phyloP scores from a whole-genome alignment of 2,888 invertebrate species.

The Invenusta paracnida region DNA sequence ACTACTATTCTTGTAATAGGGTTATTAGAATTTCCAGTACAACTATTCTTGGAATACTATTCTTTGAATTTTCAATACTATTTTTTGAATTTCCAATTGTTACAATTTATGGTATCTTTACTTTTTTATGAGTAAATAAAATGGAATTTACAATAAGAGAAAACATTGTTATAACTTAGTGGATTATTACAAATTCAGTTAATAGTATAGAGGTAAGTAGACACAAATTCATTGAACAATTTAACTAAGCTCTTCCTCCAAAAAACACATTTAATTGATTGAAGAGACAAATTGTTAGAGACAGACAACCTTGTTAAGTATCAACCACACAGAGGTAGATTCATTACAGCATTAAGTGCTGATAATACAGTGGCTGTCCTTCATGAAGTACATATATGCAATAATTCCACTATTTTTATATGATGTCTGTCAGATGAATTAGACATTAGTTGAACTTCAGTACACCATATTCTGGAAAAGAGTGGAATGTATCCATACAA shows the following conservation, averaged over 20 bases:
- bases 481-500: slow-evolving; percentile 12
- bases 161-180: not conserved
- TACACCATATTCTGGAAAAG: slow-evolving; percentile 7
- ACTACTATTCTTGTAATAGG: too few species aligned
- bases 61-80: not conserved
- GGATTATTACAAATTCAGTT: slow-evolving; percentile 4
- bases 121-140: not conserved
- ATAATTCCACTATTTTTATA: not conserved
- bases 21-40: not conserved
- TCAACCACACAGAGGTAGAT: not conserved
- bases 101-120: slow-evolving; percentile 15
- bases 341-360: not conserved
- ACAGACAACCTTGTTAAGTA: not conserved
- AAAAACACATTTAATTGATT: not conserved
- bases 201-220: slow-evolving; percentile 17
- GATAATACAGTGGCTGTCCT: slow-evolving; percentile 19
- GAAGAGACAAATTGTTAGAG: slow-evolving; percentile 13
- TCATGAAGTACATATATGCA: slow-evolving; percentile 10
- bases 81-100: not conserved
- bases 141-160: slow-evolving; percentile 26
- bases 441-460: slow-evolving; percentile 7
- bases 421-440: not conserved
- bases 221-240: slow-evolving; percentile 11
- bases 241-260: not conserved
- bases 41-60: too few species aligned